Conservation (phyloP, 2,113 vertebrate species). For the Rutilus rutilus region DNA sequence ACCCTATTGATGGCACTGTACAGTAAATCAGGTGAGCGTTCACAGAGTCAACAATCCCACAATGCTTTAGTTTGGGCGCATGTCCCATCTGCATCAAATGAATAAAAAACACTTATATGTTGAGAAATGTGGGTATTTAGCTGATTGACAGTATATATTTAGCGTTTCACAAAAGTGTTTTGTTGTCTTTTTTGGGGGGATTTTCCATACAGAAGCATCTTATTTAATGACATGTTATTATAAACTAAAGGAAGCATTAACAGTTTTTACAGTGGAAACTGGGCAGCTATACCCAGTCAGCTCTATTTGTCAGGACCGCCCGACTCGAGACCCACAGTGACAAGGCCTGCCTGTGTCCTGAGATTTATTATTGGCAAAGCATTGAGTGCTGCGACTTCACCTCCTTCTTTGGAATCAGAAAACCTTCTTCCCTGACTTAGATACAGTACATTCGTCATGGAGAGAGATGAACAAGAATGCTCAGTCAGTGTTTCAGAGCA, state of each 20-base stretch:
- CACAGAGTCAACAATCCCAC: slow-evolving; percentile 19
- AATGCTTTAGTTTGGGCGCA: slow-evolving; percentile 10
- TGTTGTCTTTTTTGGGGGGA: not conserved
- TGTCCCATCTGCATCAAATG: not conserved
- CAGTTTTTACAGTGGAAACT: slow-evolving; percentile 39
- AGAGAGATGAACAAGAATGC: not conserved
- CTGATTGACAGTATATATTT: not conserved
- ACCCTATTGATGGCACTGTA: slow-evolving; percentile 55
- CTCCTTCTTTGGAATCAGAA: slow-evolving; percentile 43
- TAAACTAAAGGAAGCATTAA: slow-evolving; percentile 16
- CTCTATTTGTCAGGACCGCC: slow-evolving; percentile 25
- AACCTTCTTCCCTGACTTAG: slow-evolving; percentile 9
- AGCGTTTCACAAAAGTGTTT: not conserved
- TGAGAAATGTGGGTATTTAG: not conserved
- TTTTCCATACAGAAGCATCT: not conserved
- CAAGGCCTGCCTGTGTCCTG: slow-evolving; percentile 37
- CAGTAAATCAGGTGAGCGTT: slow-evolving; percentile 53
- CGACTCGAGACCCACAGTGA: slow-evolving; percentile 2
- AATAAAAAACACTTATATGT: not conserved
- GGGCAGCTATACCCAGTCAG: slow-evolving; percentile 8
- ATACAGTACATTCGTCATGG: not conserved
- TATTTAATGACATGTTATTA: not conserved
- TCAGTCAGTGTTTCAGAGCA: not conserved
- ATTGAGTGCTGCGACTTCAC: slow-evolving; percentile 5
- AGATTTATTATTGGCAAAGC: slow-evolving; percentile 54